Evolutionary conservation across 1,140 invertebrate species (phyloP).

Genomic region (Colletes gigas): DNA sequence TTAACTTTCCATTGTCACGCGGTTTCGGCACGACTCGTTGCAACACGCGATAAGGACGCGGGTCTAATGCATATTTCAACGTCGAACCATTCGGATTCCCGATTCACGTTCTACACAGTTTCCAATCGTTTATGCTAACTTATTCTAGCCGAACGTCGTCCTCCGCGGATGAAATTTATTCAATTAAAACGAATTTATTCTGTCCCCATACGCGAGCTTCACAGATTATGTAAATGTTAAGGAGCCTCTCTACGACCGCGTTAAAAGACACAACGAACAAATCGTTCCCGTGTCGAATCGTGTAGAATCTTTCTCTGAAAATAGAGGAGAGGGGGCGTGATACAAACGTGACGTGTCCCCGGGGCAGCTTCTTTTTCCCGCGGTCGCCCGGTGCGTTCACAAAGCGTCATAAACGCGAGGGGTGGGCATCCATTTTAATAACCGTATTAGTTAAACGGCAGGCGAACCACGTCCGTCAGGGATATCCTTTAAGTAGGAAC

Average conservation of each 20-base stretch:
- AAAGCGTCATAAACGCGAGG: conserved; percentile 39
- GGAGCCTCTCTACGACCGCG: conserved; percentile 8
- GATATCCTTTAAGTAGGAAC: conserved; percentile 31
- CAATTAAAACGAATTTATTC: conserved; percentile 54
- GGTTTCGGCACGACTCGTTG: conserved; percentile 32
- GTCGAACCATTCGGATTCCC: conserved; percentile 18
- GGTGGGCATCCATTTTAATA: conserved; percentile 67
- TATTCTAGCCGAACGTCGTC: conserved; percentile 26
- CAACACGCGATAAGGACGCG: conserved; percentile 23
- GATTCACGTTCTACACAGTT: conserved; percentile 47
- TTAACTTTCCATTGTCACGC: conserved; percentile 16
- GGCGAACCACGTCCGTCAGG: conserved; percentile 17
- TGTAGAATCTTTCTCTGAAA: too few species aligned
- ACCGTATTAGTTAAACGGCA: conserved; percentile 63
- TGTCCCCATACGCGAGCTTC: conserved; percentile 22
- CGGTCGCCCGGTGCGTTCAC: conserved; percentile 48
- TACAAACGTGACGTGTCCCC: conserved; percentile 40
- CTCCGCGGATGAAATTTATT: conserved; percentile 41
- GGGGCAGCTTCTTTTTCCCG: conserved; percentile 12
- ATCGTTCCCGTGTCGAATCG: conserved; percentile 41
- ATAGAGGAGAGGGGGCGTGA: background rate
- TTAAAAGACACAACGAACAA: conserved; percentile 37
- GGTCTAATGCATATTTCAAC: conserved; percentile 41
- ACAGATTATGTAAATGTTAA: conserved; percentile 52
- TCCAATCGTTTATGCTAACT: conserved; percentile 33